Evolutionary conservation across 2,888 invertebrate species (phyloP).

Genomic region (Agrotis ipsilon): DNA sequence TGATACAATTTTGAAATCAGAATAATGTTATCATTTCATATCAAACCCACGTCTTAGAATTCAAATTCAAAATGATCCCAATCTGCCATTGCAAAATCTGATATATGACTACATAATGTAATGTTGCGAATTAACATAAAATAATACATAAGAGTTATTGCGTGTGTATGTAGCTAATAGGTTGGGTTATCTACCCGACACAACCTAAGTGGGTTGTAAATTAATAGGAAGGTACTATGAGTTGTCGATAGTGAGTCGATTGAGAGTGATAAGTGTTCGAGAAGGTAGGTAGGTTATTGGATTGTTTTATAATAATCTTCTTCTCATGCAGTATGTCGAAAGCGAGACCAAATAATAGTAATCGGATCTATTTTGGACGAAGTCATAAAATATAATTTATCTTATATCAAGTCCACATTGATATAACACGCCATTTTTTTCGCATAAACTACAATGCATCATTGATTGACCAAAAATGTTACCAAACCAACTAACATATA

Average conservation of each 20-base stretch:
- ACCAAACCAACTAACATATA: too few species aligned
- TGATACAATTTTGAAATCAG: too few species aligned
- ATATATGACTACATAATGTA: conserved; percentile 16
- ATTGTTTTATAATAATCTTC: too few species aligned
- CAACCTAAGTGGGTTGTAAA: conserved; percentile 36
- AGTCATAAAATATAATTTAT: too few species aligned
- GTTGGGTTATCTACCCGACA: conserved; percentile 43
- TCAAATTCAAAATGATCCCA: conserved; percentile 31
- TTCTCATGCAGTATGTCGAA: too few species aligned
- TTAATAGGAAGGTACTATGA: conserved; percentile 24
- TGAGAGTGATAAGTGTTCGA: neutral
- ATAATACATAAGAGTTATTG: conserved; percentile 53
- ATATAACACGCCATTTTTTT: too few species aligned
- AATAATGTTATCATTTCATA: too few species aligned
- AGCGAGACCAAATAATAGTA: too few species aligned
- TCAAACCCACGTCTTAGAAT: neutral
- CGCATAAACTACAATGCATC: too few species aligned
- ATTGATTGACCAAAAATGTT: too few species aligned
- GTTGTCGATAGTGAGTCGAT: conserved; percentile 20
- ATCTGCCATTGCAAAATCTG: conserved; percentile 46
- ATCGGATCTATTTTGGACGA: too few species aligned
- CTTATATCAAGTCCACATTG: too few species aligned
- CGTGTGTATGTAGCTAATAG: conserved; percentile 47
- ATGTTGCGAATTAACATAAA: conserved; percentile 54
- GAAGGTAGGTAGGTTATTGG: neutral